These are phyloP conservation scores for Noturus placidus DNA, from an alignment of 2,113 vertebrate genomes.

Conservation along the genomic window DNA sequence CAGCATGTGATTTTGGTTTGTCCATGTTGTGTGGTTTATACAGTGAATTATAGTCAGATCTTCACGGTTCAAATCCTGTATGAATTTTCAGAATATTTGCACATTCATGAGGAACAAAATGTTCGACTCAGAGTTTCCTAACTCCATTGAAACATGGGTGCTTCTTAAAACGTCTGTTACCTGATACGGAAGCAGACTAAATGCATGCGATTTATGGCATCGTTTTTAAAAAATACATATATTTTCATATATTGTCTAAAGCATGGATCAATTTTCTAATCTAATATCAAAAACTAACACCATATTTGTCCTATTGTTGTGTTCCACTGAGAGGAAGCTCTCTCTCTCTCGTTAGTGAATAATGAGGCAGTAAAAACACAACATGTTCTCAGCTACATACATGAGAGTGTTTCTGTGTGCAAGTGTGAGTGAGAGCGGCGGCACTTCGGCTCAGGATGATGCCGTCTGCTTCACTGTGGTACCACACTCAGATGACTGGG, in stretches of 20 bases:
- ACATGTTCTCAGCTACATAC: slow-evolving; percentile 1
- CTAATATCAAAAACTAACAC: background rate
- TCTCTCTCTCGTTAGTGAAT: background rate
- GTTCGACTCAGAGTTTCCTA: too few relatives aligned
- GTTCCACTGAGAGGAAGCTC: background rate
- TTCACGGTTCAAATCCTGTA: background rate
- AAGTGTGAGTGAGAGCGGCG: background rate
- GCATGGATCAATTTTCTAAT: background rate
- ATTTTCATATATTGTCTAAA: background rate
- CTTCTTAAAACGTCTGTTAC: background rate
- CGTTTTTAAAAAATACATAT: too few relatives aligned
- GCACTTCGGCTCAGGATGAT: slow-evolving; percentile 15
- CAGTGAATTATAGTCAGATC: background rate
- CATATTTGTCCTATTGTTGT: background rate
- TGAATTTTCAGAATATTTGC: background rate
- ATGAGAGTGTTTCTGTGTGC: background rate
- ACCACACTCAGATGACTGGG: slow-evolving; percentile 47
- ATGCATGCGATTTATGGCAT: background rate
- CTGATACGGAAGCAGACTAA: background rate
- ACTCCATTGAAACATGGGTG: background rate
- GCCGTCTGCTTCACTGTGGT: slow-evolving; percentile 32
- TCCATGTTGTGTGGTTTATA: background rate
- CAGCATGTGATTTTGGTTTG: background rate
- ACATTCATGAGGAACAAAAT: background rate
- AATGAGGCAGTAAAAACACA: background rate